These are phyloP conservation scores for Phyllotreta striolata DNA, from an alignment of 2,888 invertebrate species.

Conservation along the genomic window DNA sequence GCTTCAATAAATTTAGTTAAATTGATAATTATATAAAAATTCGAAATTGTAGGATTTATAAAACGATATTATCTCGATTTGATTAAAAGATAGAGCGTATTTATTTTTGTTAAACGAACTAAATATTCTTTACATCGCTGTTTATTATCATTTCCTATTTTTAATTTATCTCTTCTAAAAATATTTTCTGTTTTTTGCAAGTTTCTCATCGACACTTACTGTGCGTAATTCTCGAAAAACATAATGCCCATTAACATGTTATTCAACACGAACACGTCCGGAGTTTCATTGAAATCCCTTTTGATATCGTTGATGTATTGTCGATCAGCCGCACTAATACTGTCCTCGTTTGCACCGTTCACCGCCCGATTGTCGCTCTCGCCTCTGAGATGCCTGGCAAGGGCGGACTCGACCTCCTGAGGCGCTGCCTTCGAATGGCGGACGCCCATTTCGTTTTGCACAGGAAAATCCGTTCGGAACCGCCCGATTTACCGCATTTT, in stretches of 20 bases:
- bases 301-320: slow-evolving; percentile 67
- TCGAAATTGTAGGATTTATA: not conserved
- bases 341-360: slow-evolving; percentile 26
- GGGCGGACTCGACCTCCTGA: not conserved
- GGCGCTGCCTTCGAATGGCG: slow-evolving; percentile 21
- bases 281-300: slow-evolving; percentile 67
- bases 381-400: not conserved
- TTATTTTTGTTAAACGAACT: no score
- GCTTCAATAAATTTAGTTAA: no score
- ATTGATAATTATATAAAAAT: not conserved
- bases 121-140: no score
- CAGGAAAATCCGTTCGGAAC: not conserved
- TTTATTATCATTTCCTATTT: no score
- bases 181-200: no score
- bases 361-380: not conserved
- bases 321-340: slow-evolving; percentile 61
- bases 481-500: not conserved
- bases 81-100: no score
- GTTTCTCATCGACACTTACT: slow-evolving; percentile 71
- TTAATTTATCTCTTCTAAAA: no score
- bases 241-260: slow-evolving; percentile 78
- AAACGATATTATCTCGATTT: no score
- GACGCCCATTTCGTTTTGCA: slow-evolving; percentile 25
- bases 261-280: slow-evolving; percentile 77
- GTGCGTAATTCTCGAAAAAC: slow-evolving; percentile 81